Conservation (phyloP, 1,140 invertebrate species). For the Ceratosolen fusciceps region DNA sequence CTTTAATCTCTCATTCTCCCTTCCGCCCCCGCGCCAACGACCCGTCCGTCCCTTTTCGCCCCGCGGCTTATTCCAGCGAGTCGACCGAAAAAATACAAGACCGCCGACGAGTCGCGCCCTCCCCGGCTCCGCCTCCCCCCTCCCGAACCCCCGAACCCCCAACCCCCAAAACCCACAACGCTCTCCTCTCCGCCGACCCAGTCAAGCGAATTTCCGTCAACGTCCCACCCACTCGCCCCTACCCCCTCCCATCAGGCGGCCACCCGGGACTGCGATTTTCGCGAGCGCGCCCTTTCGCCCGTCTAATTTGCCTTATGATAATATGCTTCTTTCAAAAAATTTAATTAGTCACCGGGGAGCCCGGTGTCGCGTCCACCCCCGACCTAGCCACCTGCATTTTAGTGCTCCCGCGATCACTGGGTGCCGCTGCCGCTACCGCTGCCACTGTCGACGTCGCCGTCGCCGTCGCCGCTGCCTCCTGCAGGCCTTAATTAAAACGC, state of each 20-base stretch:
- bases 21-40: not conserved
- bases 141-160: not conserved
- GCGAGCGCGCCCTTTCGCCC: not conserved
- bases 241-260: too few relatives aligned
- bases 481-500: slow-evolving; percentile 21
- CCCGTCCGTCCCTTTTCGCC: not conserved
- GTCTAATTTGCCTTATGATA: slow-evolving; percentile 19
- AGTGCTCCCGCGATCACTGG: not conserved
- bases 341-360: slow-evolving; percentile 25
- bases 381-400: not conserved
- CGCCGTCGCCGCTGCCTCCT: not conserved
- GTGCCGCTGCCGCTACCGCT: too few relatives aligned
- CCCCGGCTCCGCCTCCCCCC: not conserved
- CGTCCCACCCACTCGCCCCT: too few relatives aligned
- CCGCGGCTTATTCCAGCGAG: not conserved
- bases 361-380: not conserved
- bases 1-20: slow-evolving; percentile 25
- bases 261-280: not conserved
- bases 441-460: too few relatives aligned
- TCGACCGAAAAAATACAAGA: not conserved
- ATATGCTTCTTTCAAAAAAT: slow-evolving; percentile 35
- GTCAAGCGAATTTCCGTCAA: too few relatives aligned
- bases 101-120: not conserved
- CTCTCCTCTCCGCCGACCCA: too few relatives aligned
- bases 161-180: not conserved